These are phyloP conservation scores for Agrotis ipsilon DNA, from an alignment of 2,888 invertebrate genomes.

Conservation along the genomic window DNA sequence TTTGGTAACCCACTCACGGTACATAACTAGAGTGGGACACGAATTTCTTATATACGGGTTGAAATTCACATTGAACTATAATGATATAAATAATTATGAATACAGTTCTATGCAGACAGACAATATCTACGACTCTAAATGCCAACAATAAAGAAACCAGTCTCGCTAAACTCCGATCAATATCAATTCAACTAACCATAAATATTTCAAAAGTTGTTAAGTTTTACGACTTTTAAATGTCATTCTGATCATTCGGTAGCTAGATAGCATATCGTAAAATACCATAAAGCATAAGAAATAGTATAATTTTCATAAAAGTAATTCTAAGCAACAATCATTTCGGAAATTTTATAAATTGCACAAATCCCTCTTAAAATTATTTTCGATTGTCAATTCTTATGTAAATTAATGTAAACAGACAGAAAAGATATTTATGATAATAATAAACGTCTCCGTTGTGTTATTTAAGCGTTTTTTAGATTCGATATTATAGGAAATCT, in stretches of 20 bases:
- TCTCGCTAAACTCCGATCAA: slow-evolving; percentile 27
- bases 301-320: slow-evolving; percentile 33
- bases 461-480: slow-evolving; percentile 9
- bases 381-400: slow-evolving; percentile 26
- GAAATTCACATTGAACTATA: background rate
- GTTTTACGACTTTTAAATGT: slow-evolving; percentile 70
- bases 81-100: background rate
- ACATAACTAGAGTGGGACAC: too few relatives aligned
- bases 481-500: slow-evolving; percentile 20
- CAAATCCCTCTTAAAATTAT: slow-evolving; percentile 33
- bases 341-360: slow-evolving; percentile 10
- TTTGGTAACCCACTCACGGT: too few relatives aligned
- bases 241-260: slow-evolving; percentile 76
- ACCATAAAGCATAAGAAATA: slow-evolving; percentile 53
- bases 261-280: slow-evolving; percentile 70
- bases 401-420: slow-evolving; percentile 32
- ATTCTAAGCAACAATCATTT: slow-evolving; percentile 28
- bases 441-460: slow-evolving; percentile 34
- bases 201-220: slow-evolving; percentile 56
- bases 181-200: slow-evolving; percentile 38
- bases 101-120: slow-evolving; percentile 2
- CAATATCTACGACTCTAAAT: slow-evolving; percentile 5
- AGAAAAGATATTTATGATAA: slow-evolving; percentile 12
- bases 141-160: slow-evolving; percentile 13
- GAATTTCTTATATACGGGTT: background rate